Base-by-base conservation (phyloP, 2,888 invertebrate genomes). In the Patella depressa region DNA sequence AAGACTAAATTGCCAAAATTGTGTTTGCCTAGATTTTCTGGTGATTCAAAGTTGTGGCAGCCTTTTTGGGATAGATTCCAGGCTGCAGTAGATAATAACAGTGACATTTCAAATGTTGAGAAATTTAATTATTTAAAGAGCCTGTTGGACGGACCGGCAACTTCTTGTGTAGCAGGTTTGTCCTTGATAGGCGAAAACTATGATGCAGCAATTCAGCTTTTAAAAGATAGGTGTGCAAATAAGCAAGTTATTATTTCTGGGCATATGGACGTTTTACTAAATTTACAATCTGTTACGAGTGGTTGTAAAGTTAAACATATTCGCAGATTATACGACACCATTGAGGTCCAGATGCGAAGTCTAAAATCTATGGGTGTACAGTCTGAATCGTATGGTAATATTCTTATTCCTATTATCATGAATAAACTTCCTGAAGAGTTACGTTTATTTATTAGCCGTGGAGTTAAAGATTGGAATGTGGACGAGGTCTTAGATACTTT, bases 61-160 rank as follows among this genome's bases (percentile, higher is more conserved):
- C 14, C 65, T 19, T 65, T 65, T n/a, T 65, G 65, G 65, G 65
- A 65, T 65, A 65, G 65, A 12, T 65, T n/a, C 65, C 65, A 19
- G 19, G 65, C 19, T 19, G n/a, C 65, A 19, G 65, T 65, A 19
- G 65, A 24, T 14, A 9, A 65, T 34, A 65, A n/a, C n/a, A 65
- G 65, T 65, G 65, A 19, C 19, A 24, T 24, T 65, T 65, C 65
- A n/a, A 65, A 19, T n/a, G 65, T 65, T n/a, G 65, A 65, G 24
- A 65, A 65, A n/a, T 14, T 65, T 12, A 65, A 65, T 65, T 65
- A 65, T 19, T 65, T 65, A 65, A 65, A 65, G 24, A 65, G 19
- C 4, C 24, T 65, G 24, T 65, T 65, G 14, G 65, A 65, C 14
- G 65, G 65, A 19, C 24, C 65, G 2, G 19, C 65, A 19, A 1